phyloP scores from a whole-genome alignment of 2,113 vertebrate species.

The Entomyzon cyanotis region DNA sequence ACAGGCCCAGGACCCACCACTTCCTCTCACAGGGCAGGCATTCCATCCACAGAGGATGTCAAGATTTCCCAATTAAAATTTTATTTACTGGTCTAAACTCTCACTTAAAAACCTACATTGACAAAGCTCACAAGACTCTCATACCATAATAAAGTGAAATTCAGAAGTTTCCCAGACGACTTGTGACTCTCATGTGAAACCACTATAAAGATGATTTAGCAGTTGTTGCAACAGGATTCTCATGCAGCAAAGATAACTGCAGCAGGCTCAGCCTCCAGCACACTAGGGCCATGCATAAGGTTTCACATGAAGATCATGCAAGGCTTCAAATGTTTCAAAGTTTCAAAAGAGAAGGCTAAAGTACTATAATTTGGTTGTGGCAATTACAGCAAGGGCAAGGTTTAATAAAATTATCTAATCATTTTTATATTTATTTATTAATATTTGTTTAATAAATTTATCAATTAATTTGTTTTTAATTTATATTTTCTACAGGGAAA shows the following conservation, averaged over 20 bases:
- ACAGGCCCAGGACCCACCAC: not conserved
- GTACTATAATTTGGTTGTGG: not conserved
- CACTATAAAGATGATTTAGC: not conserved
- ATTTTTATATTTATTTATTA: not conserved
- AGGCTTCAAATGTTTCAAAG: not conserved
- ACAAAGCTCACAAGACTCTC: slow-evolving; percentile 35
- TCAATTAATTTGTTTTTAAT: not conserved
- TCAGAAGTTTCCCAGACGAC: not conserved
- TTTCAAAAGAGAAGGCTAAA: not conserved
- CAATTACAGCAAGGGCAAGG: not conserved
- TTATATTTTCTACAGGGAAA: not conserved
- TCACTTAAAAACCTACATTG: not conserved
- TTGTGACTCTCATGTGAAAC: slow-evolving; percentile 46
- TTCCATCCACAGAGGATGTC: not conserved
- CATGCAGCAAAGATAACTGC: not conserved
- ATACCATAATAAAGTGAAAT: not conserved
- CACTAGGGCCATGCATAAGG: not conserved
- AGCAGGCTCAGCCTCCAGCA: not conserved
- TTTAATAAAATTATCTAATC: not conserved
- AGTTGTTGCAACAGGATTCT: not conserved
- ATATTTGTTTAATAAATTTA: not conserved
- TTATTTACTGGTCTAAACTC: not conserved
- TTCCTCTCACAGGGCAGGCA: not conserved
- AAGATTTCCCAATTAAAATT: not conserved
- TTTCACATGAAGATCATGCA: slow-evolving; percentile 43